Base-by-base conservation (phyloP, 2,113 vertebrate species). In the Glaucomys volans region DNA sequence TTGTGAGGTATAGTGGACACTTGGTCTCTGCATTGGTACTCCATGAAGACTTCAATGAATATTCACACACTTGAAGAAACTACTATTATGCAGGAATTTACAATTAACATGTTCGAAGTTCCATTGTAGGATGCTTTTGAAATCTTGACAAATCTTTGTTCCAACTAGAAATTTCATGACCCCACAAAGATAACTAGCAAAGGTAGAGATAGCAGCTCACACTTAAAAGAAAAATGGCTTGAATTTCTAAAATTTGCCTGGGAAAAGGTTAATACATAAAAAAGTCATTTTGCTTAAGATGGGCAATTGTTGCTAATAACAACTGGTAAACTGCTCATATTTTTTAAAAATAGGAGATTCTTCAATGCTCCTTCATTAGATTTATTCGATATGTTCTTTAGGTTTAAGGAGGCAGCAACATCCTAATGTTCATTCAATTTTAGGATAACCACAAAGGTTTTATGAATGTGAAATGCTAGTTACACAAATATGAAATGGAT, bases 131-230 rank as follows among this genome's bases (percentile, higher is more conserved):
- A 18, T 0, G 24, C 72, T 84, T 72, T 35, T 35, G 71, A 81
- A 54, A 76, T 67, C 30, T 50, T 76, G 66, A 18, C 28, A 81
- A 52, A 77, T 93, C 64, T 94, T 82, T 57, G 57, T 62, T 93
- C 42, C 24, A 87, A n/a, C 5, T 64, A 74, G 20, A 83, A 90
- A 88, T 90, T 76, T 79, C 26, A n/a, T 76, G 26, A 42, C 54
- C 37, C 35, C 12, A 59, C 64, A 88, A 76, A 95, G 72, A 94
- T 54, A 91, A 69, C 42, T 37, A 85, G 75, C 30, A 87, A 95
- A 94, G n/a, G 28, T 42, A 86, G 35, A 96, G 95, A 98, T 96
- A 96, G 44, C 50, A 94, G 97, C 97, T 97, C 97, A 98, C 97
- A 97, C 97, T 97, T 96, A 98, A 97, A 97, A 59, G n/a, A 95